A percentile compares a stretch with the other conserved stretches of the same genome.
Conservation (phyloP, 2,888 invertebrate genomes). For the Carpatolechia fugitivella region DNA sequence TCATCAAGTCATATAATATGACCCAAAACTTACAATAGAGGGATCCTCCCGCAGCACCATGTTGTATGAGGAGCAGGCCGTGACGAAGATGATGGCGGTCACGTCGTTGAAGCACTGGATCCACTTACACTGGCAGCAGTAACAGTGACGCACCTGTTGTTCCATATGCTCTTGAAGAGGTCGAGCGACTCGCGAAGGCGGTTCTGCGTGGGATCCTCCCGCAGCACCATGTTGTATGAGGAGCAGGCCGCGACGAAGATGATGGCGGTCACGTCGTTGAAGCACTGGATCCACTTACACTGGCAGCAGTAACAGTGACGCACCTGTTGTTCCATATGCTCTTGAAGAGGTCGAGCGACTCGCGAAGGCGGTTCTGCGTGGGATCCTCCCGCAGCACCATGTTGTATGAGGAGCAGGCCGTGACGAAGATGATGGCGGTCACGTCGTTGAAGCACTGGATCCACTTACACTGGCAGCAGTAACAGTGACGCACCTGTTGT, state of each 20-base stretch:
- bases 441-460: slow-evolving; percentile 99
- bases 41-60: slow-evolving; percentile 99
- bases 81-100: slow-evolving; percentile 99
- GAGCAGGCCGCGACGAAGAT: slow-evolving; percentile 99
- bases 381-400: slow-evolving; percentile 99
- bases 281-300: too few species aligned
- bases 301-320: too few species aligned
- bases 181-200: slow-evolving; percentile 99
- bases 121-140: too few species aligned
- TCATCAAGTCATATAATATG: too few species aligned
- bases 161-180: slow-evolving; percentile 99
- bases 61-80: slow-evolving; percentile 99
- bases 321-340: slow-evolving; percentile 99
- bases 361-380: too few species aligned
- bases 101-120: too few species aligned
- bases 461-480: slow-evolving; percentile 89
- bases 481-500: slow-evolving; percentile 90
- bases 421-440: too few species aligned
- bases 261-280: too few species aligned
- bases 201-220: slow-evolving; percentile 99
- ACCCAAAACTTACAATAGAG: too few species aligned
- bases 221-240: slow-evolving; percentile 99
- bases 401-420: slow-evolving; percentile 99
- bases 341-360: slow-evolving; percentile 99
- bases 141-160: slow-evolving; percentile 98